These are phyloP conservation scores for Heliconius himera DNA, from an alignment of 1,140 invertebrate genomes.

Conservation along the genomic window DNA sequence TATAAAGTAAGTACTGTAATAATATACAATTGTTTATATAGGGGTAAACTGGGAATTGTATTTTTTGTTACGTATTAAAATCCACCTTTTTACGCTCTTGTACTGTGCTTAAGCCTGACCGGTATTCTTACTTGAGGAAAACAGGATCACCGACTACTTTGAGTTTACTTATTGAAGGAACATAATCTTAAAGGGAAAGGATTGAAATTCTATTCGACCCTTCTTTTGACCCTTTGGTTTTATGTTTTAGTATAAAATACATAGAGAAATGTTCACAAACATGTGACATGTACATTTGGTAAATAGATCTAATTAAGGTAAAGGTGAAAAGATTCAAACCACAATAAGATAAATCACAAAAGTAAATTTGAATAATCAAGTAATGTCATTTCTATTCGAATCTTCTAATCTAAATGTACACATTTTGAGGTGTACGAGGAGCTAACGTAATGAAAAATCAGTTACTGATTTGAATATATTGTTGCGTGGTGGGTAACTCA, in stretches of 20 bases:
- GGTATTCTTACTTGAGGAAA: background rate
- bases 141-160: background rate
- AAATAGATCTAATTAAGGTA: background rate
- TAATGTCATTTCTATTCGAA: background rate
- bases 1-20: background rate
- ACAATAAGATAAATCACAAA: too few species aligned
- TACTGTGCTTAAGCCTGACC: background rate
- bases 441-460: too few species aligned
- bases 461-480: too few species aligned
- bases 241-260: background rate
- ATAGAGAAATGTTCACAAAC: background rate
- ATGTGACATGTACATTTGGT: background rate
- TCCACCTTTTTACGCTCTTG: background rate
- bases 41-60: background rate
- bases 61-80: background rate
- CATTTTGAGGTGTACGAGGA: too few species aligned
- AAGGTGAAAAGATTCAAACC: too few species aligned
- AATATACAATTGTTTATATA: background rate
- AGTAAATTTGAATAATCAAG: too few species aligned
- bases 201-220: constrained; percentile 1
- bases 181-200: background rate
- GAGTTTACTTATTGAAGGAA: background rate
- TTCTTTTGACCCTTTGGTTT: constrained; percentile 2
- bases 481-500: too few species aligned
- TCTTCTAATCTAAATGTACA: background rate